Evolutionary conservation across 2,888 invertebrate genomes (phyloP), one percentile per base, ranked within the genome.

Genomic region (Oligia fasciuncula): DNA sequence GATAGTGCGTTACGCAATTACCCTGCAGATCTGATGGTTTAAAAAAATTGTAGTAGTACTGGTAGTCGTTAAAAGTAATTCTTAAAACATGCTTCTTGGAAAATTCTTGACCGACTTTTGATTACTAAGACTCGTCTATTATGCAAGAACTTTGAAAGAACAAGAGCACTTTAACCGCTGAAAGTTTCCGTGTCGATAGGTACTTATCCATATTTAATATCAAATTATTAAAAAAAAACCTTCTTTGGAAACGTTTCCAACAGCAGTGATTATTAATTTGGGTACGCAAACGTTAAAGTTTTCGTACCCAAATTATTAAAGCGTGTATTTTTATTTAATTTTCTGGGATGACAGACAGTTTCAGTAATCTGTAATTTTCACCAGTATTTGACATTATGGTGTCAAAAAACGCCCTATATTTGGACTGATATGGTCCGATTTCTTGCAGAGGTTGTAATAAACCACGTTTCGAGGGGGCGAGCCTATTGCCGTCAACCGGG

Each of bases 101-200:
- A 54, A 75, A n/a, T 19, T 75, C 65, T 54, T 35, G 14, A n/a
- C 46, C 66, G 57, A 51, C 13, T 78, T 66, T 49, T 35, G 66
- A 77, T 77, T 49, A 66, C 77, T 77, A 49, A n/a, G 19, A 29
- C 35, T 54, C 9, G 11, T 29, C 6, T 29, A 57, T 51, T 49
- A 67, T 51, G 78, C n/a, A 67, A 60, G 67, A 67, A 78, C 40
- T 67, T 67, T 76, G 23, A 11, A 49, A 77, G 66, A 77, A 66
- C 77, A 60, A 77, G 23, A 78, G 23, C 67, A 67, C n/a, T 77
- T 76, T 60, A 23, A 49, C 40, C 40, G 40, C n/a, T 29, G 40
- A 2, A 60, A 77, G 67, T 60, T 60, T 13, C 29, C 46, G 40
- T 57, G 43, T 51, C 51, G 63, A 40, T 57, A 40, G 63, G 29